Conservation (phyloP, 92 coral and sea anemone species). For the Actinernus sp. region DNA sequence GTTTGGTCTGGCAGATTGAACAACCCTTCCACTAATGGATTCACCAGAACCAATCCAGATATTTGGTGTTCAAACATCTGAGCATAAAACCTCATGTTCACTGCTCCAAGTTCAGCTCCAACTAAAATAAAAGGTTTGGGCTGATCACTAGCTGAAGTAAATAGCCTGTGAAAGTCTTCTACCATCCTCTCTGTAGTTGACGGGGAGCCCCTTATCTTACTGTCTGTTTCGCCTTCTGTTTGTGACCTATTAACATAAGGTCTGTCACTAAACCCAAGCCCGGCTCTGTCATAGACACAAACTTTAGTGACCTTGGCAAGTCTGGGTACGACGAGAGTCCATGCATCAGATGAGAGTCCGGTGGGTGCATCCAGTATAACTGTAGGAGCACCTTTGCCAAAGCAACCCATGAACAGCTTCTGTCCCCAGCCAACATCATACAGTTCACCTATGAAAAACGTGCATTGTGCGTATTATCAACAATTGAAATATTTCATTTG, state of each 20-base stretch:
- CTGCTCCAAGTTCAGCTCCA: slow-evolving; percentile 93
- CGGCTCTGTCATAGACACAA: slow-evolving; percentile 92
- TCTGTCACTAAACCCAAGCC: slow-evolving; percentile 93
- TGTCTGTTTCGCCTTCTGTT: slow-evolving; percentile 33
- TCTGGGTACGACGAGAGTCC: slow-evolving; percentile 74
- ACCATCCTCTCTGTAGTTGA: slow-evolving; percentile 95
- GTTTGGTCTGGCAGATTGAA: slow-evolving; percentile 33
- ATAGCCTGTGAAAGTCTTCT: slow-evolving; percentile 80
- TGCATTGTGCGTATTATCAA: too few relatives aligned
- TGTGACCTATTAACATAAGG: slow-evolving; percentile 53
- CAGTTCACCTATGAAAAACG: slow-evolving; percentile 68
- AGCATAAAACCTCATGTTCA: slow-evolving; percentile 84
- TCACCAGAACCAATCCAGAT: slow-evolving; percentile 71
- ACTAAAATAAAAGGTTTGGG: slow-evolving; percentile 80
- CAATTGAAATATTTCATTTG: too few relatives aligned
- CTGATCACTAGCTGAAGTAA: slow-evolving; percentile 73
- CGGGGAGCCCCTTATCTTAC: slow-evolving; percentile 56
- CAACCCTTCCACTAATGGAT: slow-evolving; percentile 87
- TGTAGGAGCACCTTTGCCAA: slow-evolving; percentile 85
- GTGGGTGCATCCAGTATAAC: slow-evolving; percentile 90
- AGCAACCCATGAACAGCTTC: slow-evolving; percentile 88
- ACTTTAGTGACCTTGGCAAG: slow-evolving; percentile 80
- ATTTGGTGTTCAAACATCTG: slow-evolving; percentile 81
- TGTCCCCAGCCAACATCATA: slow-evolving; percentile 86
- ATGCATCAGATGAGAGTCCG: slow-evolving; percentile 88